A percentile compares a stretch with the other conserved stretches of the same genome.
phyloP scores from a whole-genome alignment of 2,888 invertebrate species.

The Electrophaes corylata region DNA sequence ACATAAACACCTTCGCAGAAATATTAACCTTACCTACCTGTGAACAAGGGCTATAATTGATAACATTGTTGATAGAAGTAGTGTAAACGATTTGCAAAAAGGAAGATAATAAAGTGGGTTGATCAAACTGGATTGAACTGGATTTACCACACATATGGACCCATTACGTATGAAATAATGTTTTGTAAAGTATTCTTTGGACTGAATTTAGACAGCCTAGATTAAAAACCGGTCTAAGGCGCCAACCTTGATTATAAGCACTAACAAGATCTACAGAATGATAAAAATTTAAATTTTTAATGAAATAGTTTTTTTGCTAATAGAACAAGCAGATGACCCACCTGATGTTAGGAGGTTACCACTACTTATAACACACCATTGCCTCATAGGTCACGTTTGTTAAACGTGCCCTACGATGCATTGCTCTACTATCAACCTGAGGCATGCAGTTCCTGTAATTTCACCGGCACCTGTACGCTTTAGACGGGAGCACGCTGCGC shows the following conservation, averaged over 20 bases:
- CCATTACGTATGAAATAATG: conserved; percentile 50
- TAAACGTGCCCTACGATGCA: too few species aligned
- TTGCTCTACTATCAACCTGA: too few species aligned
- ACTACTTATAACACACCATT: too few species aligned
- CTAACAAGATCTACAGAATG: too few species aligned
- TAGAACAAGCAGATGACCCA: too few species aligned
- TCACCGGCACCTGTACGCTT: too few species aligned
- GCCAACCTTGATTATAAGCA: not conserved
- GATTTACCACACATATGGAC: conserved; percentile 48
- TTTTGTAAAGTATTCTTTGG: conserved; percentile 13
- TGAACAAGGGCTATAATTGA: conserved; percentile 30
- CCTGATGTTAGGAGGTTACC: too few species aligned
- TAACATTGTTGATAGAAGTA: conserved; percentile 37
- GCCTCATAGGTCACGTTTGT: too few species aligned
- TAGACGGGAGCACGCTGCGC: too few species aligned
- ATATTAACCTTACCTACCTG: conserved; percentile 20
- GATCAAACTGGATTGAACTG: conserved; percentile 58
- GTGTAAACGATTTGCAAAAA: conserved; percentile 69
- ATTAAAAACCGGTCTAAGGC: conserved; percentile 2
- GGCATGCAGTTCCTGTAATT: too few species aligned
- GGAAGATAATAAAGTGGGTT: conserved; percentile 75
- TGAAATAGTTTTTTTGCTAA: too few species aligned
- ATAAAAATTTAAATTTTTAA: too few species aligned
- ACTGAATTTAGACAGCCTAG: not conserved
- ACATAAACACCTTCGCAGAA: conserved; percentile 10